phyloP scores from a whole-genome alignment of 2,113 vertebrate genomes.

The Illadopsis cleaveri region DNA sequence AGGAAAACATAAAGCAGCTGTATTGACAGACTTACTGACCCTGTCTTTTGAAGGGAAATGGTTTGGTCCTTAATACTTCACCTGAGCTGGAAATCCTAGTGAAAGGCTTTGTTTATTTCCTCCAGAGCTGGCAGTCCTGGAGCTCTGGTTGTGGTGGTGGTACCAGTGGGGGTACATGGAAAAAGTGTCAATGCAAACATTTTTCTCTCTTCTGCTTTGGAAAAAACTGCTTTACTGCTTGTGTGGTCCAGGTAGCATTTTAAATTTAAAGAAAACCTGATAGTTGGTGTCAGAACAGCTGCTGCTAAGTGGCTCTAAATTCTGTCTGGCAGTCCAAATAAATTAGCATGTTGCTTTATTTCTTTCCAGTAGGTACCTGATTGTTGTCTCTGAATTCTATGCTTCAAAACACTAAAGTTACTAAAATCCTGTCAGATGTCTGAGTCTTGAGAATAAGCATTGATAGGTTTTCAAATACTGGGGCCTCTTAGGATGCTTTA shows the following conservation, averaged over 20 bases:
- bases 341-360: background rate
- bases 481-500: background rate
- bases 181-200: background rate
- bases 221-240: background rate
- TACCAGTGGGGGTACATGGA: rapidly evolving
- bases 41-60: background rate
- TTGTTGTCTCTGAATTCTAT: background rate
- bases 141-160: background rate
- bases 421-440: background rate
- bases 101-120: background rate
- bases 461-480: background rate
- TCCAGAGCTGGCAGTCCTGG: background rate
- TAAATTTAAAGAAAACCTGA: background rate
- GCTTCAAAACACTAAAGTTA: background rate
- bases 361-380: background rate
- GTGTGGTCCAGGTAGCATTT: background rate
- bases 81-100: background rate
- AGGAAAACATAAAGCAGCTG: background rate
- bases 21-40: background rate
- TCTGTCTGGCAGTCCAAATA: background rate
- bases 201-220: background rate
- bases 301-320: background rate
- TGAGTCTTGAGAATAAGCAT: background rate
- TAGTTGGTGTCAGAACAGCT: background rate
- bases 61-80: background rate